Conservation (phyloP, 2,888 invertebrate genomes). For the Hedychridium roseum region DNA sequence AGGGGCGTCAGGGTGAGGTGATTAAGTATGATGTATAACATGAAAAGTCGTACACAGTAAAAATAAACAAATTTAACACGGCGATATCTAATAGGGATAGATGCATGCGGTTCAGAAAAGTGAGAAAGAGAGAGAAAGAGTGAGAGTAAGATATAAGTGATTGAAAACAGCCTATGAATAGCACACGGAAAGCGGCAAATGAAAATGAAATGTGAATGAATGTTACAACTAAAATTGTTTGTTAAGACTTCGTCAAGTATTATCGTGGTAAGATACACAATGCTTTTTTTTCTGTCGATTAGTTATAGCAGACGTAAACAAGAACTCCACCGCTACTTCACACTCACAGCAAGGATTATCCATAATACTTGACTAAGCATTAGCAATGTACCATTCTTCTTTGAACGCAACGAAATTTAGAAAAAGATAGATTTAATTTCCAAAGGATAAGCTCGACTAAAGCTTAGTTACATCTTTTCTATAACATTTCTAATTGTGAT, state of each 20-base stretch:
- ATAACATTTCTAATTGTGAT: too few species aligned
- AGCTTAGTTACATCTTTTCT: too few species aligned
- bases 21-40: slow-evolving; percentile 50
- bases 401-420: too few species aligned
- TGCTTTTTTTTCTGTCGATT: slow-evolving; percentile 9
- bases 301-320: slow-evolving; percentile 18
- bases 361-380: slow-evolving; percentile 61
- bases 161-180: slow-evolving; percentile 29
- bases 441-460: too few species aligned
- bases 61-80: slow-evolving; percentile 32
- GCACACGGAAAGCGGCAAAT: slow-evolving; percentile 64
- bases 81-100: slow-evolving; percentile 20
- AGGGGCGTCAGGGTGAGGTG: slow-evolving; percentile 47
- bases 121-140: slow-evolving; percentile 4
- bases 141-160: background rate
- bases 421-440: too few species aligned
- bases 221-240: slow-evolving; percentile 57
- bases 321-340: slow-evolving; percentile 22
- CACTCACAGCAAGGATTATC: slow-evolving; percentile 46
- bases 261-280: slow-evolving; percentile 22
- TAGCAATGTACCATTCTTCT: slow-evolving; percentile 55
- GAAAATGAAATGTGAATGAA: slow-evolving; percentile 59
- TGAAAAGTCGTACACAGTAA: slow-evolving; percentile 38
- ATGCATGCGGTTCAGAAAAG: slow-evolving; percentile 35
- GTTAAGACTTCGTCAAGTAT: slow-evolving; percentile 61